Conservation (phyloP, 2,113 vertebrate genomes). For the Notechis scutatus region DNA sequence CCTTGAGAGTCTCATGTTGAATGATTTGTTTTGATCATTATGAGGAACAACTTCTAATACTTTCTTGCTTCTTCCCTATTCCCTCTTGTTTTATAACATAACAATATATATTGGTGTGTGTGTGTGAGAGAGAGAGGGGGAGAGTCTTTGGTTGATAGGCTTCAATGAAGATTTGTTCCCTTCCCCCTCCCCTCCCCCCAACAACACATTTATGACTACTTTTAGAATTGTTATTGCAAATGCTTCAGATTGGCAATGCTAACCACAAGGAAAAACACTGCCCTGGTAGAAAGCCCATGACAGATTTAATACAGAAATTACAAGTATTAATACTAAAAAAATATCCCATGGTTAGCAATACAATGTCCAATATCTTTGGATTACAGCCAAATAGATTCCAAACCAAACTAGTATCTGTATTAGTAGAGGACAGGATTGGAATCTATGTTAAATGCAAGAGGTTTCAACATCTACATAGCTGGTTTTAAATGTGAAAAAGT, state of each 20-base stretch:
- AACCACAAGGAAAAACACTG: neutral
- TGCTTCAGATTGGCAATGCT: neutral
- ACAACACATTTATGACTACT: neutral
- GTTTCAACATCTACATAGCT: neutral
- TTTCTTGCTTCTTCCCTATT: neutral
- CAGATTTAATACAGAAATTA: neutral
- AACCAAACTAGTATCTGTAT: neutral
- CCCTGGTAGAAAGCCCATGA: neutral
- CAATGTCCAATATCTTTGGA: neutral
- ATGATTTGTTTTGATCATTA: neutral
- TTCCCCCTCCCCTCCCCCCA: rapidly evolving
- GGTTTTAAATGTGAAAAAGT: neutral
- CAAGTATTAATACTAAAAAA: neutral
- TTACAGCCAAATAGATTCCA: neutral
- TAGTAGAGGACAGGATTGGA: neutral
- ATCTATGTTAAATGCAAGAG: neutral
- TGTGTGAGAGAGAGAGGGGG: too few species aligned
- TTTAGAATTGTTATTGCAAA: neutral
- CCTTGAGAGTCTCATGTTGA: neutral
- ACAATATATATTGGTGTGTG: neutral
- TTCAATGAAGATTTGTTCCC: neutral
- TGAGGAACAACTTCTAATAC: neutral
- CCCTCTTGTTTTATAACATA: neutral
- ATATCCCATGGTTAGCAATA: neutral
- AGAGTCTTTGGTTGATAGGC: neutral